Percentiles rank a stretch among this genome's conserved stretches.
phyloP scores from a whole-genome alignment of 2,888 invertebrate species.

The Trachelus troglodyta region DNA sequence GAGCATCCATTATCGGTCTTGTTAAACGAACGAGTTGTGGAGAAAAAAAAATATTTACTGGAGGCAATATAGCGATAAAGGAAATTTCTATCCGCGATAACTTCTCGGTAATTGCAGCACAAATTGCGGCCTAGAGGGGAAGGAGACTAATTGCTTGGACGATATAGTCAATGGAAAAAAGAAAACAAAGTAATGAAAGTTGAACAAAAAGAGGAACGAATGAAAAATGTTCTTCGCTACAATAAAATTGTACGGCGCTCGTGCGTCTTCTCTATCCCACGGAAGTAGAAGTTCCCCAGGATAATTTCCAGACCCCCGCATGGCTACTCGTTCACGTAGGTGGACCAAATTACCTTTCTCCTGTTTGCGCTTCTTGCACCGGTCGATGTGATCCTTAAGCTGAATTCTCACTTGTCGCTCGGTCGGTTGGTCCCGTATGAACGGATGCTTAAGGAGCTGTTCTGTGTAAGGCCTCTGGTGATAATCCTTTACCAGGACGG shows the following conservation, averaged over 20 bases:
- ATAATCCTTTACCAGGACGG: constrained; percentile 98
- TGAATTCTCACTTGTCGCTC: constrained; percentile 98
- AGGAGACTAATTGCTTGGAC: not conserved
- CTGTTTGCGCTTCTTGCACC: constrained; percentile 94
- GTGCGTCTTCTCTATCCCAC: not conserved
- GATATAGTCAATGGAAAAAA: not conserved
- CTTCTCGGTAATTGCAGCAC: not conserved
- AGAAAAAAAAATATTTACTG: not conserved
- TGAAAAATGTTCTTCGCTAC: not conserved
- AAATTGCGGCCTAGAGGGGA: not conserved
- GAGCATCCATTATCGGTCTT: not conserved
- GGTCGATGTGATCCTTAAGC: constrained; percentile 98
- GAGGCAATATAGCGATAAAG: not conserved
- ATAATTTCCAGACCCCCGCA: not conserved
- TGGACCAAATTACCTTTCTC: constrained; percentile 72
- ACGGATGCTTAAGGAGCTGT: constrained; percentile 95
- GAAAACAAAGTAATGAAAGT: not conserved
- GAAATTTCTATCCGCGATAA: not conserved
- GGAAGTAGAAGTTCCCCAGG: not conserved
- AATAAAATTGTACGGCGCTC: not conserved
- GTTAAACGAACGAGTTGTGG: not conserved
- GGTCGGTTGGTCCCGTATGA: constrained; percentile 98
- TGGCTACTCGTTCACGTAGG: not conserved
- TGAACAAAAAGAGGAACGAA: not conserved
- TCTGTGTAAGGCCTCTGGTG: constrained; percentile 99